Evolutionary conservation across 2,113 vertebrate species (phyloP), one percentile per base, ranked within the genome.

Genomic region (Tachysurus vachellii): DNA sequence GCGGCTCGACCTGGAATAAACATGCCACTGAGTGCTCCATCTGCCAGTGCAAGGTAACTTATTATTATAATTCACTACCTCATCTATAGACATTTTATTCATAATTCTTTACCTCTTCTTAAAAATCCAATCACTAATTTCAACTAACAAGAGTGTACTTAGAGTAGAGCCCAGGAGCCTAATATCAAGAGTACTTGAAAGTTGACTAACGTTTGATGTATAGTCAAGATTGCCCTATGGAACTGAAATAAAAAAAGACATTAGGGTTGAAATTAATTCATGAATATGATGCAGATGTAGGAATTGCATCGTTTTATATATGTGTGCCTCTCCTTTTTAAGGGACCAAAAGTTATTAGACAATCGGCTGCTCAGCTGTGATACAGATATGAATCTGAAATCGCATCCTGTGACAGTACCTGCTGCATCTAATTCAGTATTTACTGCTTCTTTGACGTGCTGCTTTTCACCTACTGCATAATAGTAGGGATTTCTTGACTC

Each of bases 1-100:
- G 97, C 23, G 98, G 98, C 81, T 98, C 98, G 59, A 98, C 97
- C 87, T 99, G 98, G 98, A 97, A 98, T 91, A 98, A 98, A 89
- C 97, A 98, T 1, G 97, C 97, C 95, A 98, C 97, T 0, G 97
- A 98, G 94, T 99, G 98, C 91, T 98, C 97, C 62, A 95, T 99
- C 89, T 99, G 98, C 94, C 97, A 98, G 92, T 99, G 98, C 95
- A 99, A 95, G 95, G 95, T 14, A 50, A 85, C 80, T 14, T 16
- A 10, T 57, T 61, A 42, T 19, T 11, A 19, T 31, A 5, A 36
- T 56, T 59, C 79, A 59, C 8, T 57, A 59, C 16, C 19, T 4
- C 53, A 59, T 59, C 17, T 12, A 23, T 56, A 8, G 4, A 10
- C 1, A 7, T 54, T 57, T 42, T 59, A 57, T 31, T 61, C 47